phyloP scores from a whole-genome alignment of 2,113 vertebrate species.

The Pelmatolapia mariae region DNA sequence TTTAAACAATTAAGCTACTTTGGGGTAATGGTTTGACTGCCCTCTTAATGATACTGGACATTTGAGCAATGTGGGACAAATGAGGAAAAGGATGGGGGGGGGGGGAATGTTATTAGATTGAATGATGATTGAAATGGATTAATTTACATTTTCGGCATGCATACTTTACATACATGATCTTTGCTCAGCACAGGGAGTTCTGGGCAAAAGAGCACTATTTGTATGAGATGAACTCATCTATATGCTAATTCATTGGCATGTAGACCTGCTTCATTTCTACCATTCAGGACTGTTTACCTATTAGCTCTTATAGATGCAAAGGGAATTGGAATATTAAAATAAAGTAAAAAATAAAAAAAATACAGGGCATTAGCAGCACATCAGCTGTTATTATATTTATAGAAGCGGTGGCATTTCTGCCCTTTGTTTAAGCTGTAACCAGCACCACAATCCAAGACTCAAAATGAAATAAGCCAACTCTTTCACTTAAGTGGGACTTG shows the following conservation, averaged over 20 bases:
- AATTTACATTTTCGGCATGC: conserved; percentile 76
- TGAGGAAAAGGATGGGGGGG: conserved; percentile 16
- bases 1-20: conserved; percentile 67
- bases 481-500: conserved; percentile 39
- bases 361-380: conserved; percentile 68
- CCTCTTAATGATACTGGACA: conserved; percentile 58
- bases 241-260: conserved; percentile 82
- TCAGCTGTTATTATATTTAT: conserved; percentile 67
- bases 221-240: conserved; percentile 83
- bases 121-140: conserved; percentile 76
- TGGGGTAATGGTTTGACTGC: conserved; percentile 46
- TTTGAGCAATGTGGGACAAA: conserved; percentile 65
- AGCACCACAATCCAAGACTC: conserved; percentile 29
- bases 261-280: conserved; percentile 76
- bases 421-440: conserved; percentile 63
- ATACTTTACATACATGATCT: conserved; percentile 80
- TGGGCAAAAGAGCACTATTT: conserved; percentile 78
- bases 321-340: conserved; percentile 72
- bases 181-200: conserved; percentile 73
- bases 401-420: conserved; percentile 47
- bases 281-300: conserved; percentile 79
- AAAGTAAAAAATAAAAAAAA: conserved; percentile 42
- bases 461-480: conserved; percentile 49
- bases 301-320: conserved; percentile 75
- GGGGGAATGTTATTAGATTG: conserved; percentile 65